Percentiles rank a stretch among this genome's conserved stretches.
phyloP scores from a whole-genome alignment of 1,140 invertebrate genomes.

The Harlomillsia oculata region DNA sequence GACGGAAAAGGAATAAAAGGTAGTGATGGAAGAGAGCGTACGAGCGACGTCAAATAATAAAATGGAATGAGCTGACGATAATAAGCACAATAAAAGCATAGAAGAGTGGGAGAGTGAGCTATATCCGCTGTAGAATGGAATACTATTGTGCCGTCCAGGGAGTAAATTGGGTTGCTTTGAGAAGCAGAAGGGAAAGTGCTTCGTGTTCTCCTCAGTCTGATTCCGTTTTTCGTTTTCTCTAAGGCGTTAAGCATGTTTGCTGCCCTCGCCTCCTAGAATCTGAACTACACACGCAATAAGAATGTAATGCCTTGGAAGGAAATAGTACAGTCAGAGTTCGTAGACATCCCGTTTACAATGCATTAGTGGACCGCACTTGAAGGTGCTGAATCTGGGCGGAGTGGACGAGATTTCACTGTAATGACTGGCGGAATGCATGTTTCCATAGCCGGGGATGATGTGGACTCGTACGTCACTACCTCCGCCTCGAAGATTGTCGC shows the following conservation, averaged over 20 bases:
- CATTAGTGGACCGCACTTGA: constrained; percentile 28
- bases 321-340: constrained; percentile 22
- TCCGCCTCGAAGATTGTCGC: constrained; percentile 43
- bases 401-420: constrained; percentile 32
- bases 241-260: no score
- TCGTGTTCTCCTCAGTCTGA: no score
- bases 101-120: background rate
- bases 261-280: no score
- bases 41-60: constrained; percentile 5
- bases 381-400: constrained; percentile 26
- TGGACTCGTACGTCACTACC: constrained; percentile 61
- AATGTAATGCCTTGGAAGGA: background rate
- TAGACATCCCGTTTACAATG: constrained; percentile 32
- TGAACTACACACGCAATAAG: no score
- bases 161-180: no score
- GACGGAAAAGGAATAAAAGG: no score
- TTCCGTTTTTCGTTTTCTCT: no score
- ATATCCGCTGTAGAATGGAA: no score
- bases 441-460: constrained; percentile 63
- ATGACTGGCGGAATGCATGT: constrained; percentile 56
- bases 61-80: constrained; percentile 8
- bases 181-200: background rate
- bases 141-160: background rate
- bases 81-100: constrained; percentile 6
- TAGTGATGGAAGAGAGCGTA: no score